Percentiles rank a stretch among this genome's conserved stretches.
These are phyloP conservation scores for Cephalopholis sonnerati DNA, from an alignment of 2,113 vertebrate genomes.

Conservation along the genomic window DNA sequence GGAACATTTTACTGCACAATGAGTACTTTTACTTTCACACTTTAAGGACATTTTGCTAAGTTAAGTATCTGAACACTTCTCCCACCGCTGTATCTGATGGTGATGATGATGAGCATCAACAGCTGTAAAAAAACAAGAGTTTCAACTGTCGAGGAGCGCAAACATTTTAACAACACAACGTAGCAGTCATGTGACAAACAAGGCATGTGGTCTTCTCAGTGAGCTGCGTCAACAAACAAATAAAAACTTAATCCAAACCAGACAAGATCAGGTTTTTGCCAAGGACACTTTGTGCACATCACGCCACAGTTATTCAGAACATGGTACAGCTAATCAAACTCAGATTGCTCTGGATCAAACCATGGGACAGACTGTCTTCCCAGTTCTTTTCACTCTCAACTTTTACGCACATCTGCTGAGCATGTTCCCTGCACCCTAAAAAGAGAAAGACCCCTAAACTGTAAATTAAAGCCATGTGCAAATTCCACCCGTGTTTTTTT, in stretches of 20 bases:
- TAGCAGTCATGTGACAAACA: background rate
- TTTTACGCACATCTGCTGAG: background rate
- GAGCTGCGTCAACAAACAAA: background rate
- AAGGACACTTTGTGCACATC: conserved; percentile 18
- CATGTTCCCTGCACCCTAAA: background rate
- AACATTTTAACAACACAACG: background rate
- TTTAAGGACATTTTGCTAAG: too few species aligned
- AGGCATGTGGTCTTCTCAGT: background rate
- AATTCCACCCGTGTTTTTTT: conserved; percentile 1
- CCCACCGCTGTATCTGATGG: background rate
- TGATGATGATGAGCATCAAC: background rate
- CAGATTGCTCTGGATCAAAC: background rate
- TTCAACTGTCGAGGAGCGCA: background rate
- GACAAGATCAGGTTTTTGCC: background rate
- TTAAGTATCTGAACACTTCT: too few species aligned
- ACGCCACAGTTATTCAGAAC: background rate
- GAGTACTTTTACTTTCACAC: too few species aligned
- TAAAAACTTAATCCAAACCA: conserved; percentile 4
- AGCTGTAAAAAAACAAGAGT: background rate
- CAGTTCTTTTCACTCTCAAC: background rate
- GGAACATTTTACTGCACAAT: too few species aligned
- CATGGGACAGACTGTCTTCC: background rate
- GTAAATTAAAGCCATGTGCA: conserved; percentile 56
- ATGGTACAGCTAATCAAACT: background rate
- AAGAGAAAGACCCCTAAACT: background rate